Percentiles rank a stretch among this genome's conserved stretches.
phyloP scores from a whole-genome alignment of 2,113 vertebrate genomes.

The Rhinolophus sinicus region DNA sequence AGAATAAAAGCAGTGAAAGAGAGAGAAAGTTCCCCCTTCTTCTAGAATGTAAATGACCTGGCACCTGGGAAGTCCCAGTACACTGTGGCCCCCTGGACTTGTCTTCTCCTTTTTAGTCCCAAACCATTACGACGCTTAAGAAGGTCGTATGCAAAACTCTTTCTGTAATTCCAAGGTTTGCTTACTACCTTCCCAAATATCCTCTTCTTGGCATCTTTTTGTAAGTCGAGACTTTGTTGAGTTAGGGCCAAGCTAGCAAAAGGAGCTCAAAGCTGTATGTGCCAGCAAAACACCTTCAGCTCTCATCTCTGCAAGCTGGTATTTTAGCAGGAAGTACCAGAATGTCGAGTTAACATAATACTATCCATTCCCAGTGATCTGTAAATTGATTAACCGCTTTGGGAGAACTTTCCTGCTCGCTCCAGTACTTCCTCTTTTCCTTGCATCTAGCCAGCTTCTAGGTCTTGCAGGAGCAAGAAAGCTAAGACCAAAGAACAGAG shows the following conservation, averaged over 20 bases:
- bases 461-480: not conserved
- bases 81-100: not conserved
- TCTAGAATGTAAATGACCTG: not conserved
- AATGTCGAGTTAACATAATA: not conserved
- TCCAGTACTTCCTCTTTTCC: not conserved
- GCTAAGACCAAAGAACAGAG: not conserved
- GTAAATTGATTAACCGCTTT: not conserved
- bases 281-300: not conserved
- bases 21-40: not conserved
- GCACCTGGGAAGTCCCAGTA: too few relatives aligned
- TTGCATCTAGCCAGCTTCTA: not conserved
- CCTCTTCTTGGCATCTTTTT: not conserved
- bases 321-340: not conserved
- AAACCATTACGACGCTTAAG: not conserved
- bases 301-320: accelerated
- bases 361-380: not conserved
- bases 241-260: not conserved
- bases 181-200: not conserved
- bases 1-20: not conserved
- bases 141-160: not conserved
- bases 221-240: not conserved
- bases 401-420: not conserved
- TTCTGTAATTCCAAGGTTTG: not conserved
- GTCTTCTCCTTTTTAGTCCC: not conserved
- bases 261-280: not conserved